These are phyloP conservation scores for Seladonia tumulorum DNA, from an alignment of 2,888 invertebrate species.

Conservation along the genomic window DNA sequence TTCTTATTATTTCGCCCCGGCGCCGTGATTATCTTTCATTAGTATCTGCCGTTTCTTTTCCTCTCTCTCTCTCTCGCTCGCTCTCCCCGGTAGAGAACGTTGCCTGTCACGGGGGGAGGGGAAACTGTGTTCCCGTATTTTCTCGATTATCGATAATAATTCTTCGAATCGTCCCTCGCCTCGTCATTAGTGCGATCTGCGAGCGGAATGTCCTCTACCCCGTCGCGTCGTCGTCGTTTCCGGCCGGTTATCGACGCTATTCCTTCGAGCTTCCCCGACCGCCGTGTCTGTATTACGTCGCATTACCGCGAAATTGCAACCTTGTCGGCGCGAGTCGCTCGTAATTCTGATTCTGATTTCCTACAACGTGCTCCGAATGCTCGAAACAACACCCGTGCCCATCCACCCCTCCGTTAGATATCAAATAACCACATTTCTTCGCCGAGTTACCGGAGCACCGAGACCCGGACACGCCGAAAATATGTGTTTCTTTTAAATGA, in stretches of 20 bases:
- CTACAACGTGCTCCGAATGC: constrained; percentile 47
- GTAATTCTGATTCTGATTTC: constrained; percentile 56
- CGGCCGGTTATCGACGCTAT: constrained; percentile 46
- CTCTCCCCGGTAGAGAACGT: not conserved
- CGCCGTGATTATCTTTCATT: constrained; percentile 19
- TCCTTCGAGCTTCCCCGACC: constrained; percentile 29
- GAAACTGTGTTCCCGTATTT: constrained; percentile 30
- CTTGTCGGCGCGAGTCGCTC: constrained; percentile 28
- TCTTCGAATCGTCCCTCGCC: constrained; percentile 16
- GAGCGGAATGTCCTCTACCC: constrained; percentile 30
- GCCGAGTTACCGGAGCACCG: not conserved
- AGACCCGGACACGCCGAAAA: not conserved
- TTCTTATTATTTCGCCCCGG: constrained; percentile 14
- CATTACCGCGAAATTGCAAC: constrained; percentile 53
- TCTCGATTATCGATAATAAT: constrained; percentile 54
- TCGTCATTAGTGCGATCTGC: constrained; percentile 42
- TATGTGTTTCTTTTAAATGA: constrained; percentile 16
- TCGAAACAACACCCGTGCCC: not conserved
- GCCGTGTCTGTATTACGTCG: constrained; percentile 24
- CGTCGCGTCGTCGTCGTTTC: constrained; percentile 22
- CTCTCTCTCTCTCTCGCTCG: not conserved
- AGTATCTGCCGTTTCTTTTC: constrained; percentile 17
- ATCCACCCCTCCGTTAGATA: not conserved
- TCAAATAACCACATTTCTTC: constrained; percentile 32
- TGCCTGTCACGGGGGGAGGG: not conserved